Evolutionary conservation across 2,113 vertebrate species (phyloP), one percentile per base, ranked within the genome.

Genomic region (Pogonocichla stellata): DNA sequence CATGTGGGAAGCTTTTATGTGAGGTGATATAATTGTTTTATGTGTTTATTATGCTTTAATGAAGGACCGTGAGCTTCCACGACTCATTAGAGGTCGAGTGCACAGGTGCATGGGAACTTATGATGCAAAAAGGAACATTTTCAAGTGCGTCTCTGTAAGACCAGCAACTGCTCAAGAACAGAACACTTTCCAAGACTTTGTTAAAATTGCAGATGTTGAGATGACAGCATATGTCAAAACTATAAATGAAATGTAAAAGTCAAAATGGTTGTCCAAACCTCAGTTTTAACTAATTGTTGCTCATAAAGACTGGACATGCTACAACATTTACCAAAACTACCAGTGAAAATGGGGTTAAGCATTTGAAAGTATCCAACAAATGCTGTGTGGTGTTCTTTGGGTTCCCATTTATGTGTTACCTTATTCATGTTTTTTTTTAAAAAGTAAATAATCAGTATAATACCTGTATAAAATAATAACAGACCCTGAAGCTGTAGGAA

Each of bases 31-130:
- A 34, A 79, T 74, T 72, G 71, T 80, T 71, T 38, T 2, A 16
- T 81, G 66, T 95, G 12, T 89, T 95, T 78, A 10, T 92, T 93
- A 5, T 80, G 54, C 79, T 97, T 93, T 47, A 47, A 88, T 95
- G 96, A 97, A 99, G 99, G 99, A 99, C 88, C 98, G 98, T 47
- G 97, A 98, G 43, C 98, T 99, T 75, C 99, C 99, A 80, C 98
- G 99, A 92, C 98, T 99, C 86, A 99, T 99, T 93, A 98, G 99
- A 95, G 99, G 99, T 61, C 98, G 98, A 95, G 97, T 99, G 85
- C 98, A 99, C 91, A 98, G 99, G 53, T 99, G 99, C 92, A 97
- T 99, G 95, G 99, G 99, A 42, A 99, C 98, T 97, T 99, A 99
- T 57, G 98, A 99, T 57, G 83, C 95, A 69, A 97, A 98, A 87